These are phyloP conservation scores for Plagiodera versicolora DNA, from an alignment of 2,888 invertebrate species.

Conservation along the genomic window DNA sequence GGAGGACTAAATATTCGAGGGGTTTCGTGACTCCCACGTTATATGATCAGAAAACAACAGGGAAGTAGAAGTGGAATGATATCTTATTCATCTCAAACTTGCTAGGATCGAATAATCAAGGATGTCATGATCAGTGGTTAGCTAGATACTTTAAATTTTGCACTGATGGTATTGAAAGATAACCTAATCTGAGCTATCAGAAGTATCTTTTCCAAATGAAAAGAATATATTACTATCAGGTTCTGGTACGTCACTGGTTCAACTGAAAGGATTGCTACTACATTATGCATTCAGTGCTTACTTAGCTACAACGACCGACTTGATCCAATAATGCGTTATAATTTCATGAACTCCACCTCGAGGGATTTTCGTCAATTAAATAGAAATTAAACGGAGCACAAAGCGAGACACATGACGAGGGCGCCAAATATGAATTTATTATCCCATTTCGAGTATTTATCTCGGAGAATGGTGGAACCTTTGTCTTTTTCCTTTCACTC, in stretches of 20 bases:
- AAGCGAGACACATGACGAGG: constrained; percentile 12
- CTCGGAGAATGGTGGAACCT: background rate
- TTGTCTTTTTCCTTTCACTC: background rate
- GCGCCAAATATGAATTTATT: constrained; percentile 10
- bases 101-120: too few relatives aligned
- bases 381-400: constrained; percentile 23
- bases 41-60: constrained; percentile 25
- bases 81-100: too few relatives aligned
- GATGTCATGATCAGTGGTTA: too few relatives aligned
- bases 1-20: constrained; percentile 43
- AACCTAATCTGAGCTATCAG: too few relatives aligned
- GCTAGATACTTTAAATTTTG: too few relatives aligned
- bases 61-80: constrained; percentile 7
- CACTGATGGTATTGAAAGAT: too few relatives aligned
- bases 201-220: too few relatives aligned
- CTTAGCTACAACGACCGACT: constrained; percentile 37
- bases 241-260: constrained; percentile 19
- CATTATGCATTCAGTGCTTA: constrained; percentile 49
- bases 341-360: constrained; percentile 36
- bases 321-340: constrained; percentile 41
- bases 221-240: too few relatives aligned
- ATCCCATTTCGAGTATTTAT: background rate
- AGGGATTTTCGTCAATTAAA: constrained; percentile 32
- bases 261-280: constrained; percentile 39
- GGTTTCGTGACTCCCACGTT: constrained; percentile 32